Conservation (phyloP, 2,888 invertebrate species). For the Zelleria hepariella region DNA sequence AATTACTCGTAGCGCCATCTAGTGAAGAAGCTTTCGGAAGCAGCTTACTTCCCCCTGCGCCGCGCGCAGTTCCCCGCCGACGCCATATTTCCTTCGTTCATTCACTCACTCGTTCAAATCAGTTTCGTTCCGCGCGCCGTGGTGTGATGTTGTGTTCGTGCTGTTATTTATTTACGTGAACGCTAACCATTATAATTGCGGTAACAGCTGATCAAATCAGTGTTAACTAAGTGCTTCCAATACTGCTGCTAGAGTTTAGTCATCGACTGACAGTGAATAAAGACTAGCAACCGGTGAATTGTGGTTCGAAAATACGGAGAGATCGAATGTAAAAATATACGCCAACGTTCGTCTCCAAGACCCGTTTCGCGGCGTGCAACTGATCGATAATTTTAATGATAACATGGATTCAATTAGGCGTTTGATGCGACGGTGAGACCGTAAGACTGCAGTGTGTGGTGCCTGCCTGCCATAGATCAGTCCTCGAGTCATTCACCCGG, state of each 20-base stretch:
- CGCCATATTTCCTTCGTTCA: constrained; percentile 9
- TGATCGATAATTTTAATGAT: constrained; percentile 71
- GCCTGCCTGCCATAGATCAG: not conserved
- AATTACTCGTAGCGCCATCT: constrained; percentile 43
- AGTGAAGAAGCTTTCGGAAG: constrained; percentile 17
- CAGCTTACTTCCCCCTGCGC: constrained; percentile 12
- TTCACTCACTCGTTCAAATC: constrained; percentile 24
- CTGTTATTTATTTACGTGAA: constrained; percentile 29
- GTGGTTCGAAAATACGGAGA: constrained; percentile 50
- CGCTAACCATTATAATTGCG: constrained; percentile 41
- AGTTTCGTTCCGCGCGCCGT: constrained; percentile 50
- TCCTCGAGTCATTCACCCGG: constrained; percentile 49
- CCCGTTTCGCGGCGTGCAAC: constrained; percentile 59
- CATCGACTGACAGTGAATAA: constrained; percentile 1
- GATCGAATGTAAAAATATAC: constrained; percentile 65
- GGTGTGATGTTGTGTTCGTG: constrained; percentile 19
- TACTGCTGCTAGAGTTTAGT: not conserved
- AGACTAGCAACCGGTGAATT: constrained; percentile 23
- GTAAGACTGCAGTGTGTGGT: constrained; percentile 28
- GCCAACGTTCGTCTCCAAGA: constrained; percentile 43
- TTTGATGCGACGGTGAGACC: constrained; percentile 50
- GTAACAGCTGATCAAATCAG: constrained; percentile 60
- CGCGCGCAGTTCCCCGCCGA: not conserved
- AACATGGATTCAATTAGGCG: constrained; percentile 68
- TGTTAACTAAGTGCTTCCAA: not conserved